Conservation (phyloP, 2,113 vertebrate genomes). For the Ornithorhynchus anatinus region DNA sequence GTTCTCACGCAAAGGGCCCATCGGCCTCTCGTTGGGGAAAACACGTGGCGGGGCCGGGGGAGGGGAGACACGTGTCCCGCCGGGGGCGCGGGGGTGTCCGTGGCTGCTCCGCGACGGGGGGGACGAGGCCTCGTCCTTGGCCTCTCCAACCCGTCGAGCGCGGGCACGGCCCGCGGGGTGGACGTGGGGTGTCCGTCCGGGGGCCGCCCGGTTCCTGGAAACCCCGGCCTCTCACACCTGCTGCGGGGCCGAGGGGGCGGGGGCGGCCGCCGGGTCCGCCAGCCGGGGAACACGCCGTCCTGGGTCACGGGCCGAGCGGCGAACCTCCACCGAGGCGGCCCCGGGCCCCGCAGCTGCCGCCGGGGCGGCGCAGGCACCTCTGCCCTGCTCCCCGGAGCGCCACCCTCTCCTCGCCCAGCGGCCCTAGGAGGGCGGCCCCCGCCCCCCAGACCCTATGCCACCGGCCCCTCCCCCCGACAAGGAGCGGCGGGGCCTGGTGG, state of each 20-base stretch:
- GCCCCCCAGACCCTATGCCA: background rate
- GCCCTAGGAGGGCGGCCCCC: background rate
- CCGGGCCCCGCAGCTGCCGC: too few relatives aligned
- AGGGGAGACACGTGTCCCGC: slow-evolving; percentile 37
- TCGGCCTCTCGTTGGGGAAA: too few relatives aligned
- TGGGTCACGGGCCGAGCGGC: background rate
- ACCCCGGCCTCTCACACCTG: background rate
- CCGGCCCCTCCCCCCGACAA: too few relatives aligned
- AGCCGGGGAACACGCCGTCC: too few relatives aligned
- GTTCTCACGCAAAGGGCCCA: too few relatives aligned
- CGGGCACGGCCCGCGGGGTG: background rate
- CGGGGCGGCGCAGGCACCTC: background rate
- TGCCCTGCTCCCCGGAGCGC: background rate
- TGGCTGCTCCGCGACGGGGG: background rate
- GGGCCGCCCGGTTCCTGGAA: too few relatives aligned
- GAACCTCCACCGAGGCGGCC: too few relatives aligned
- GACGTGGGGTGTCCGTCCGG: too few relatives aligned
- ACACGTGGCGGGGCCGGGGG: slow-evolving; percentile 31
- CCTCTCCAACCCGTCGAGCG: background rate
- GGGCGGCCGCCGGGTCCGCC: too few relatives aligned
- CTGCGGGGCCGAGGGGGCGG: background rate
- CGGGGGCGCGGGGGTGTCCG: background rate
- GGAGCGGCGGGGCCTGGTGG: too few relatives aligned
- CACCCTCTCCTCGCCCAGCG: too few relatives aligned
- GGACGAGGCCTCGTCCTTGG: fast-evolving